Evolutionary conservation across 1,140 invertebrate species (phyloP).

Genomic region (Dolichoris vasculosae): DNA sequence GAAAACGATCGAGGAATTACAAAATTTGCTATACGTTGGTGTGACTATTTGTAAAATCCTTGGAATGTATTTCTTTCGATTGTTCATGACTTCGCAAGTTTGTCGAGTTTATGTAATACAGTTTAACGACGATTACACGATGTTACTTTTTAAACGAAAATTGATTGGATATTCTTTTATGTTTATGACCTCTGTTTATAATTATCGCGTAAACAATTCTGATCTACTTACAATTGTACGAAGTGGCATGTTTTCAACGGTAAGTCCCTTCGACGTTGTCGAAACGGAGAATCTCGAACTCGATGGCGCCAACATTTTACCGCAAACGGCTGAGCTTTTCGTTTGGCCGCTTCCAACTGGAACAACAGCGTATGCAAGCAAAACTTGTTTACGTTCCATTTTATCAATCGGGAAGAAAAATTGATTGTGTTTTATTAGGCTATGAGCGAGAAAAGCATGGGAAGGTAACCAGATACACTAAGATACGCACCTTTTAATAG

Average conservation of each 20-base stretch:
- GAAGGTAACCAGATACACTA: not conserved
- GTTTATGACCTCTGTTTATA: no score
- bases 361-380: not conserved
- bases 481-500: constrained; percentile 58
- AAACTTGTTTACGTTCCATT: not conserved
- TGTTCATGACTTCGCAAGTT: not conserved
- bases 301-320: not conserved
- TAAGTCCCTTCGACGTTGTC: not conserved
- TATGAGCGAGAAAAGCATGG: not conserved
- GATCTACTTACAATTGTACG: constrained; percentile 35
- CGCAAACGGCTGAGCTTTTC: constrained; percentile 54
- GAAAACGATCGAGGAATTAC: not conserved
- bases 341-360: constrained; percentile 54
- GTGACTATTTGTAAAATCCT: not conserved
- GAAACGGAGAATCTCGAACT: constrained; percentile 28
- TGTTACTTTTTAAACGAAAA: no score
- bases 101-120: not conserved
- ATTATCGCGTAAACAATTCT: not conserved
- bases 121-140: not conserved
- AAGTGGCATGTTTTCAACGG: constrained; percentile 36
- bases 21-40: not conserved
- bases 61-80: not conserved
- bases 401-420: not conserved
- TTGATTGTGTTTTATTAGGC: not conserved
- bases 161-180: no score